phyloP scores from a whole-genome alignment of 1,140 invertebrate genomes.

The Drosophila sechellia region DNA sequence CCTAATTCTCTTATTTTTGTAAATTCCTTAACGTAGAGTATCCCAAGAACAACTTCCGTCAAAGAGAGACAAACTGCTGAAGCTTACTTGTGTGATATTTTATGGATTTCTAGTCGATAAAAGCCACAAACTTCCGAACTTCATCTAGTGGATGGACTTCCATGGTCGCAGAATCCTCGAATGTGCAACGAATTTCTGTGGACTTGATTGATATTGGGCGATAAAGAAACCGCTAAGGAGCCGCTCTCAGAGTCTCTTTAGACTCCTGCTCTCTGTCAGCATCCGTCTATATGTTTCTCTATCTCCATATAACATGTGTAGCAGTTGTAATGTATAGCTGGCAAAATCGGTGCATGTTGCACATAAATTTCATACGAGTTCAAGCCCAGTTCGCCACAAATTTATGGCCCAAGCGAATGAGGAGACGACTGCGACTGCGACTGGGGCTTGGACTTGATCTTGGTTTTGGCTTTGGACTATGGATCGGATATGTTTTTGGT shows the following conservation, averaged over 20 bases:
- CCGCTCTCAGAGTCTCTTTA: not conserved
- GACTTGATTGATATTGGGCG: conserved; percentile 76
- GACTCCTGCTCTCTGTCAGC: conserved; percentile 9
- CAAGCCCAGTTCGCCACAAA: conserved; percentile 65
- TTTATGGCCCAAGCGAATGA: conserved; percentile 63
- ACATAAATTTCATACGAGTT: conserved; percentile 77
- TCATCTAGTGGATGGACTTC: conserved; percentile 63
- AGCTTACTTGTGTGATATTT: conserved; percentile 11
- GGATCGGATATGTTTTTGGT: conserved; percentile 11
- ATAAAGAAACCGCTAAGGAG: conserved; percentile 60
- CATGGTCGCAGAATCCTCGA: conserved; percentile 14
- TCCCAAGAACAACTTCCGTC: not conserved
- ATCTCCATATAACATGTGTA: conserved; percentile 65
- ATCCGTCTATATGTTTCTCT: conserved; percentile 27
- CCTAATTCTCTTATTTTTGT: too few relatives aligned
- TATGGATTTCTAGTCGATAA: conserved; percentile 47
- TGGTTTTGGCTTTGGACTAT: conserved; percentile 1
- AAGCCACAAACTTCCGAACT: conserved; percentile 78
- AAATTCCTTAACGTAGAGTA: not conserved
- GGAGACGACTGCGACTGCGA: conserved; percentile 26
- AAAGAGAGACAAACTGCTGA: conserved; percentile 1
- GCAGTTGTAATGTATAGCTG: conserved; percentile 68
- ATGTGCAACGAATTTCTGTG: conserved; percentile 51
- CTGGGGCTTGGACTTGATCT: conserved; percentile 11
- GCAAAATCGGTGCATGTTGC: conserved; percentile 70